Base-by-base conservation (phyloP, 2,888 invertebrate genomes). In the Pelosia muscerda region DNA sequence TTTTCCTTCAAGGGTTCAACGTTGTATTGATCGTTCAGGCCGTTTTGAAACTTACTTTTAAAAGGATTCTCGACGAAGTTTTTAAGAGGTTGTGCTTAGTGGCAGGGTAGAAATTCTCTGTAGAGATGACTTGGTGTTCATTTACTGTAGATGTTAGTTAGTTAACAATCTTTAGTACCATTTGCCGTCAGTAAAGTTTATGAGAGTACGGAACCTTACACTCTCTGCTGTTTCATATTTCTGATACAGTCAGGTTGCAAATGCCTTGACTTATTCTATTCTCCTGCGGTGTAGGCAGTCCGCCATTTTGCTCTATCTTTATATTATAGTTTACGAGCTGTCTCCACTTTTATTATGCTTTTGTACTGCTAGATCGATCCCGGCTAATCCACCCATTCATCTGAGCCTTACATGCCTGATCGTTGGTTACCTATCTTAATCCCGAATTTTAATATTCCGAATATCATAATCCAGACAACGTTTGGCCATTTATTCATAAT, bases 1-100 rank as follows among this genome's bases (percentile, higher is more conserved):
- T 13, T 67, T 67, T 11, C 69, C 53, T 26, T 23, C 54, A 71
- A 66, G 54, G 25, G 23, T 60, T 65, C 53, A 74, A 69, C 63
- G 66, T 77, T 59, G 31, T 59, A 28, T 68, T 61, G 28, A 77
- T 70, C 68, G 69, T 72, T 57, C 66, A 60, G 42, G 63, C 25
- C 34, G 34, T n/a, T 34, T 63, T 8, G 49, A 58, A 70, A 69
- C 63, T 72, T 77, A 38, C 31, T 54, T 25, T 42, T 60, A 55
- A 34, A 53, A 66, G 42, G 61, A 61, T 66, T 59, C 25, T 54
- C 4, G 15, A 65, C 26, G 53, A 59, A 59, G 19, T 56, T 42
- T 38, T 19, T 23, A 28, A 34, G 11, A 63, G 49, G 0, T 49
- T 49, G n/a, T n/a, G n/a, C 49, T 6, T 19, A n/a, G n/a, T 49